Evolutionary conservation across 1,140 invertebrate species (phyloP).

Genomic region (Triops longicaudatus): DNA sequence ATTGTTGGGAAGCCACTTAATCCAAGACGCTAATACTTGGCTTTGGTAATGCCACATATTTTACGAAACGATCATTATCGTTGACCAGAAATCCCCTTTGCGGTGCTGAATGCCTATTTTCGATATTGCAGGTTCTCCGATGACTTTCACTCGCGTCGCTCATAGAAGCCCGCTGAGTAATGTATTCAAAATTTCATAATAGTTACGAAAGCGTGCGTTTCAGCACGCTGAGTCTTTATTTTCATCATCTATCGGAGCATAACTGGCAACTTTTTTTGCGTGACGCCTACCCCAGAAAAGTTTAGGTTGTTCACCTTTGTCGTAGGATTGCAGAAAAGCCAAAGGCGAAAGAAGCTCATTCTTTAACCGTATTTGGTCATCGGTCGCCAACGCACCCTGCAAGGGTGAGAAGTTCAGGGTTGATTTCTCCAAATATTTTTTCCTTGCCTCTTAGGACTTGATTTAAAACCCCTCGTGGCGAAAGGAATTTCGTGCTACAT

Average conservation of each 20-base stretch:
- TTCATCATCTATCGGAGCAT: background rate
- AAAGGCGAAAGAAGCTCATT: background rate
- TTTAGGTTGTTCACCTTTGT: background rate
- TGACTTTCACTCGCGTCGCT: slow-evolving; percentile 1
- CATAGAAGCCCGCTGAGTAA: background rate
- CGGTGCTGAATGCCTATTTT: no score
- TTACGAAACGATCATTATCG: no score
- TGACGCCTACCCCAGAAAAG: slow-evolving; percentile 2
- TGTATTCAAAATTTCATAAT: background rate
- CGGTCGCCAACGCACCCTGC: background rate
- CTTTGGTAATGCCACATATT: no score
- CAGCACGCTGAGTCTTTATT: background rate
- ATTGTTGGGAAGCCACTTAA: no score
- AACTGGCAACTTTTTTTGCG: background rate
- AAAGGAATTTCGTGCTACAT: no score
- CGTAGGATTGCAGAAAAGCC: background rate
- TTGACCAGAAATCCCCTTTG: no score
- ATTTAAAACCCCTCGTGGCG: no score
- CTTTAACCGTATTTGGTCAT: background rate
- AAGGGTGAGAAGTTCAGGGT: background rate
- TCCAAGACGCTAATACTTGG: no score
- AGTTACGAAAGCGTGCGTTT: background rate
- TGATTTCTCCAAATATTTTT: background rate
- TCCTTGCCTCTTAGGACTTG: no score
- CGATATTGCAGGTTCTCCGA: background rate